Conservation (phyloP, 1,140 invertebrate species). For the Saccostrea echinata region DNA sequence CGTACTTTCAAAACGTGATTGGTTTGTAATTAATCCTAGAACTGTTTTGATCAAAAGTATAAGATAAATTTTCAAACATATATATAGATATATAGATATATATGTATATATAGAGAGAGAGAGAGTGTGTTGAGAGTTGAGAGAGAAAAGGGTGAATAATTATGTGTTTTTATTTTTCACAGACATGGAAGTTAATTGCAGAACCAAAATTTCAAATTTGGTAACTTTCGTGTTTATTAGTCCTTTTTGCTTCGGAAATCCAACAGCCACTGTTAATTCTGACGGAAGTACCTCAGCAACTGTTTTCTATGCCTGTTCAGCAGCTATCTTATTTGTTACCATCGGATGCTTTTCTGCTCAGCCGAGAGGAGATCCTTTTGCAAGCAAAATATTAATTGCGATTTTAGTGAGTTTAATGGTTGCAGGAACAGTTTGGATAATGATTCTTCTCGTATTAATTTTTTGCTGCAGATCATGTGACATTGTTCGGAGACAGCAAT, state of each 20-base stretch:
- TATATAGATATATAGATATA: too few species aligned
- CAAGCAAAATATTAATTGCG: background rate
- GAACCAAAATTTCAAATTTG: background rate
- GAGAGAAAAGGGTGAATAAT: too few species aligned
- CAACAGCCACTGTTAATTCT: background rate
- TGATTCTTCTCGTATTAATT: background rate
- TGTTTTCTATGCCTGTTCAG: background rate
- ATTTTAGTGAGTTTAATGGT: background rate
- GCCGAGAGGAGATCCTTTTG: background rate
- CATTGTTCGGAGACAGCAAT: background rate
- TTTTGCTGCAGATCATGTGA: background rate
- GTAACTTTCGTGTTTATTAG: background rate
- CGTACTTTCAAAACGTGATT: too few species aligned
- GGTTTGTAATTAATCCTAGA: too few species aligned
- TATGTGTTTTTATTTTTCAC: background rate
- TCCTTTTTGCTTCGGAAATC: background rate
- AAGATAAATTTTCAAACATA: too few species aligned
- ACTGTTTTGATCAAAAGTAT: too few species aligned
- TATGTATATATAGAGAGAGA: too few species aligned
- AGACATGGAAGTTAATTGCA: background rate
- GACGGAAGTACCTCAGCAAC: conserved; percentile 11
- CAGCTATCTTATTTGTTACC: background rate
- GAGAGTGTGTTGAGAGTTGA: too few species aligned
- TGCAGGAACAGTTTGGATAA: background rate
- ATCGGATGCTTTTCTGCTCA: background rate